Base-by-base conservation (phyloP, 2,113 vertebrate species). In the Chionomys nivalis region DNA sequence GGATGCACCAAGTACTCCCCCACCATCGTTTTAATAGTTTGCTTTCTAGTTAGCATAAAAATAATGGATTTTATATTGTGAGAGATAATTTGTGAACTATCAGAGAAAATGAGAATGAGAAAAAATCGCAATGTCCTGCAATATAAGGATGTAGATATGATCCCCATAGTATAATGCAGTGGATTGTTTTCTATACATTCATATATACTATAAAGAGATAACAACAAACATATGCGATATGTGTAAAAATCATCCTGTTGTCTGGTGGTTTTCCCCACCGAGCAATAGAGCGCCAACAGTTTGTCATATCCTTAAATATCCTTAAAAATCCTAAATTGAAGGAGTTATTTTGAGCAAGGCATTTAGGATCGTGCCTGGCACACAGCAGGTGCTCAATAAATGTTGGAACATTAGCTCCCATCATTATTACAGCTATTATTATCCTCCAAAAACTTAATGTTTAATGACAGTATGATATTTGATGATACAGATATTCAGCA, bases 301-400 rank as follows among this genome's bases (percentile, higher is more conserved):
- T 87, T 94, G 52, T 92, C 87, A 91, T 77, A 83, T 79, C 49
- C 87, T 83, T 91, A 89, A 93, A 94, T 91, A 78, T 52, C 33
- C 49, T 93, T 94, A 55, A 87, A 94, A 94, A 42, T 55, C 26
- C 82, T 58, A 70, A 89, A 65, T 28, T 24, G 92, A 95, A 90
- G 85, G 61, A 91, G 83, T 66, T 87, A 91, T 96, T 95, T 95
- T 91, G 42, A 58, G 76, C 77, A 58, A 83, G 49, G 61, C 33
- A 68, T 33, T 96, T 83, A 93, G 61, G 92, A 78, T 23, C n/a
- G 5, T 52, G 87, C 79, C 72, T 76, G 87, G 68, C 77, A 94
- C 90, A 87, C 63, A 79, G 47, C 87, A 76, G 90, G 91, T 70
- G 55, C 44, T 85, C 78, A 75, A 65, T 39, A 93, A 87, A 88